Evolutionary conservation across 2,888 invertebrate genomes (phyloP), one percentile per base, ranked within the genome.

Genomic region (Octonoba sinensis): DNA sequence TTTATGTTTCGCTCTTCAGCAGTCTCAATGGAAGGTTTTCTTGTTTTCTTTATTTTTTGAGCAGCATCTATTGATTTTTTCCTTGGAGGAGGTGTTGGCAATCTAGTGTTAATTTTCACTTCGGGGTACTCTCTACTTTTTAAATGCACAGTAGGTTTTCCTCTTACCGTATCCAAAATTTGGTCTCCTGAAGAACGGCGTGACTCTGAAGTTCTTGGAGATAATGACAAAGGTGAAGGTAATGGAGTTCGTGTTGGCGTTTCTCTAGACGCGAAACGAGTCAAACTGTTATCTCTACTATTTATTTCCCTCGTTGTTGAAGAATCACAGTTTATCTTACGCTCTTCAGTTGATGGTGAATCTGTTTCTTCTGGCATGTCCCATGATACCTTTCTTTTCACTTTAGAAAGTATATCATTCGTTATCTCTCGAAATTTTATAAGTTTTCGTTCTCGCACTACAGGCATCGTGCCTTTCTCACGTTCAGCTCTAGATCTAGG

Each of bases 351-450:
- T 3, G 70, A 44, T 46, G 69, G 70, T 1, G 75, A 82, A 8
- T 47, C 24, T 11, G 65, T 70, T 24, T 82, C 75, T 44, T 74
- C 81, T 18, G 70, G 64, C 46, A 82, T 46, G 46, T 82, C 75
- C 81, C 81, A 82, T 8, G 81, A 82, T 27, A 82, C 56, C 51
- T 75, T 82, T 27, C 81, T 47, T n/a, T 57, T 62, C 13, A 75
- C 64, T 49, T 70, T 75, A 16, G 18, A 46, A 22, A 81, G 49
- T 24, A 82, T 70, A 46, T 82, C 81, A 46, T 70, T 70, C 2
- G 74, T 65, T 12, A 75, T 69, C 59, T 82, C 81, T 24, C 72
- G 78, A 73, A 82, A 82, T 44, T 82, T 82, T 6, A 82, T 82
- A 1, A 82, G 62, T 44, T 82, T 76, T n/a, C 82, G 60, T 44